These are phyloP conservation scores for Ciconia stormi DNA, from an alignment of 2,113 vertebrate genomes.

Conservation along the genomic window DNA sequence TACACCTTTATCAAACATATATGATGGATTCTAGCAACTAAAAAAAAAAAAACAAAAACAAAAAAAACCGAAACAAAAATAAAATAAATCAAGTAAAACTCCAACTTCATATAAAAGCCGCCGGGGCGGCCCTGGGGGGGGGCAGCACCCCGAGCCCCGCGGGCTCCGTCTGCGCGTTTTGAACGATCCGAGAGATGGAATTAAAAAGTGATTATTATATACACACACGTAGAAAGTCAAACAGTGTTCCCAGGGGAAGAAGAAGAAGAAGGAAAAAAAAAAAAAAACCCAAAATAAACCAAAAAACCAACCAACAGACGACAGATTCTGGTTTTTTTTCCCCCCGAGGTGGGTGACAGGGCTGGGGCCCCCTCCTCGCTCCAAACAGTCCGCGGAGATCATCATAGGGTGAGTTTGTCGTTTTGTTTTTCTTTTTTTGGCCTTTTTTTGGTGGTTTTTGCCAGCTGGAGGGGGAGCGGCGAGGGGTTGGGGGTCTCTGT, in stretches of 20 bases:
- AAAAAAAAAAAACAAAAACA: neutral
- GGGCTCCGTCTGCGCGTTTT: neutral
- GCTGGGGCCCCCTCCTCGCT: neutral
- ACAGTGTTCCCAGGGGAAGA: neutral
- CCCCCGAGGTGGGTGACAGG: neutral
- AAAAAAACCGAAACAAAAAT: neutral
- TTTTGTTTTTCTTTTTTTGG: neutral
- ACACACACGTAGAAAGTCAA: constrained; percentile 29
- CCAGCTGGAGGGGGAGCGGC: too few species aligned
- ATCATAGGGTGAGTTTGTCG: too few species aligned
- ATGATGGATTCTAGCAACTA: neutral
- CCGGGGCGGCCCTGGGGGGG: neutral
- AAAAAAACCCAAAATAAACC: neutral
- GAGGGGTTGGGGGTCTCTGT: too few species aligned
- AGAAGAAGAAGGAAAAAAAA: neutral
- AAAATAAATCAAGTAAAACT: constrained; percentile 39
- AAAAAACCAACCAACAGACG: neutral
- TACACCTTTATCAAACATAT: constrained; percentile 35
- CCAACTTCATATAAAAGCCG: constrained; percentile 34
- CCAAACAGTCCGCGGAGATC: too few species aligned
- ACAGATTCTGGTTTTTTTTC: neutral
- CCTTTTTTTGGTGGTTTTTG: too few species aligned
- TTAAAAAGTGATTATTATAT: constrained; percentile 29
- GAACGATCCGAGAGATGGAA: neutral
- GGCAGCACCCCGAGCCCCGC: neutral